Conservation (phyloP, 2,888 invertebrate species). For the Pasiphila rectangulata region DNA sequence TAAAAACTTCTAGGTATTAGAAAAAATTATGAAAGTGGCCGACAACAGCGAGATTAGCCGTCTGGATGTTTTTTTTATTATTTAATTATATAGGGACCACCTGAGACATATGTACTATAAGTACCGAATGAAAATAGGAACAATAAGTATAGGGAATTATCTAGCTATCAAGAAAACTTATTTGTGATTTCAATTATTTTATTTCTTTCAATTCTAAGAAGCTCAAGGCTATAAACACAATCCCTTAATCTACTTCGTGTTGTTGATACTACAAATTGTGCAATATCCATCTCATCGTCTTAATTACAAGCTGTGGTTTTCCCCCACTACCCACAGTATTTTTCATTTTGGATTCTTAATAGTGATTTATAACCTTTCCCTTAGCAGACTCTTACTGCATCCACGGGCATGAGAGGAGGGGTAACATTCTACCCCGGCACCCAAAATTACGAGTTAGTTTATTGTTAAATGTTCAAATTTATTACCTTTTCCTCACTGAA, state of each 20-base stretch:
- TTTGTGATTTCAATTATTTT: slow-evolving; percentile 20
- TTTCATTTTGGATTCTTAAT: slow-evolving; percentile 3
- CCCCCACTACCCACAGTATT: background rate
- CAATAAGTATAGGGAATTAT: no score
- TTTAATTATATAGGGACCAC: no score
- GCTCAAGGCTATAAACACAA: slow-evolving; percentile 39
- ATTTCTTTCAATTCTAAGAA: slow-evolving; percentile 24
- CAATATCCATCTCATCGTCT: slow-evolving; percentile 32
- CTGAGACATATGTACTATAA: no score
- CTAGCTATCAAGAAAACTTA: slow-evolving; percentile 1
- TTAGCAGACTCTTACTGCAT: no score
- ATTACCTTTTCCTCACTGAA: background rate
- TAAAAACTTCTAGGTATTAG: no score
- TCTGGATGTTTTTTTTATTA: background rate
- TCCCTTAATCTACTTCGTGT: slow-evolving; percentile 36
- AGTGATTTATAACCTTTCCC: no score
- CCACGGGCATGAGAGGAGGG: no score
- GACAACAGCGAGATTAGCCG: no score
- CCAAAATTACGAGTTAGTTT: background rate
- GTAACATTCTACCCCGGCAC: no score
- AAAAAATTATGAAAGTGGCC: no score
- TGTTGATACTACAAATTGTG: slow-evolving; percentile 31
- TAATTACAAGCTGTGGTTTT: slow-evolving; percentile 26
- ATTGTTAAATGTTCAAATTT: background rate
- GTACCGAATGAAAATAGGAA: no score